These are phyloP conservation scores for Dinoponera quadriceps DNA, from an alignment of 1,140 invertebrate species.

Conservation along the genomic window DNA sequence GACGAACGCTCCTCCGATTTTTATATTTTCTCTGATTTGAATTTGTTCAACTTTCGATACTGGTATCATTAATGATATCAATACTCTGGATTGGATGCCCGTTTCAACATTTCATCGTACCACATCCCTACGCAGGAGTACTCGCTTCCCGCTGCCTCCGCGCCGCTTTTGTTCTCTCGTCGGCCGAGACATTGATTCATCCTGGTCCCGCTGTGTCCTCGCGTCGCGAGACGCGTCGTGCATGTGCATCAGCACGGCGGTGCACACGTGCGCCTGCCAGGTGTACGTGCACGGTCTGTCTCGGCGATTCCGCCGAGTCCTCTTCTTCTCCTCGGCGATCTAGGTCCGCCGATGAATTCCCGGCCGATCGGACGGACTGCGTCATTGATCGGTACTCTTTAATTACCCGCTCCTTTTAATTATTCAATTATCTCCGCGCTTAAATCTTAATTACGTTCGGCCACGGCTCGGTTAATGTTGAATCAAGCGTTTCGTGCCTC, in stretches of 20 bases:
- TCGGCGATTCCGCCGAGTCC: slow-evolving; percentile 6
- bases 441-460: background rate
- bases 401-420: background rate
- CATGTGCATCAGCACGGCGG: slow-evolving; percentile 4
- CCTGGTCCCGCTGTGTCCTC: slow-evolving; percentile 73
- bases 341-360: background rate
- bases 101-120: too few relatives aligned
- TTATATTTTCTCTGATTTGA: too few relatives aligned
- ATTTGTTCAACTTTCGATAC: too few relatives aligned
- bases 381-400: background rate
- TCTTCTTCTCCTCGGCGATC: background rate
- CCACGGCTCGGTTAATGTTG: background rate
- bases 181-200: slow-evolving; percentile 80
- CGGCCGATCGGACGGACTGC: too few relatives aligned
- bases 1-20: too few relatives aligned
- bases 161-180: slow-evolving; percentile 69
- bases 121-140: too few relatives aligned
- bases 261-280: slow-evolving; percentile 37
- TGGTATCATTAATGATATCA: too few relatives aligned
- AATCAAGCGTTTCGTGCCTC: background rate
- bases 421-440: background rate
- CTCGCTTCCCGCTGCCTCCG: slow-evolving; percentile 33
- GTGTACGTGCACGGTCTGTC: slow-evolving; percentile 7
- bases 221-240: slow-evolving; percentile 62
- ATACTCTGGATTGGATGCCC: too few relatives aligned